Conservation (phyloP, 2,888 invertebrate genomes). For the Chrysomela aeneicollis region DNA sequence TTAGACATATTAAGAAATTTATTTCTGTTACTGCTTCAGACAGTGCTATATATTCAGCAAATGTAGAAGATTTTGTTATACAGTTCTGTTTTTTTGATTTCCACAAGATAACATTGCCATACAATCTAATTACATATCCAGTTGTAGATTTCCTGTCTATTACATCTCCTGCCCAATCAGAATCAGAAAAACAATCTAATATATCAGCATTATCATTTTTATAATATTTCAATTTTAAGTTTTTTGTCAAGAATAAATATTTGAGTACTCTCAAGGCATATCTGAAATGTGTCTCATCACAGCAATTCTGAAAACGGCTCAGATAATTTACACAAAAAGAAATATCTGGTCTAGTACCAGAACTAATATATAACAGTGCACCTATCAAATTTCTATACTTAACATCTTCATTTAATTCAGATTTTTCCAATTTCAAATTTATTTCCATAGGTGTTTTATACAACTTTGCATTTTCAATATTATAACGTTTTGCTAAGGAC, state of each 20-base stretch:
- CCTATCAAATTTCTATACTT: constrained; percentile 29
- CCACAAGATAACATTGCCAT: constrained; percentile 41
- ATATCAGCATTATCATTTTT: constrained; percentile 15
- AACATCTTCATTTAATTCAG: constrained; percentile 7
- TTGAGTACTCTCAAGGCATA: constrained; percentile 26
- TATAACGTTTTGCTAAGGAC: constrained; percentile 21
- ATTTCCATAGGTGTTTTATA: constrained; percentile 31
- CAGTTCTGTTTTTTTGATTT: constrained; percentile 51
- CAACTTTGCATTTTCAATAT: constrained; percentile 22
- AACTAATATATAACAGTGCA: constrained; percentile 26
- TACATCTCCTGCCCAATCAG: constrained; percentile 33
- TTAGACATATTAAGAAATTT: constrained; percentile 29
- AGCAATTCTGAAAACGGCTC: too few species aligned
- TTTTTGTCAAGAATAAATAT: constrained; percentile 14
- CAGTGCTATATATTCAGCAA: constrained; percentile 43
- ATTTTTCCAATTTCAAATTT: too few species aligned
- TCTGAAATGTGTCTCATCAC: constrained; percentile 3
- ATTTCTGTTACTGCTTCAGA: constrained; percentile 40
- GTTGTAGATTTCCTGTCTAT: constrained; percentile 31
- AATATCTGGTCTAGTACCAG: constrained; percentile 32
- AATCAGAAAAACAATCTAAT: constrained; percentile 23
- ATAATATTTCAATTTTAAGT: constrained; percentile 16
- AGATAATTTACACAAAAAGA: constrained; percentile 23
- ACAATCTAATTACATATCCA: constrained; percentile 23
- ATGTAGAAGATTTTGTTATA: constrained; percentile 46